Evolutionary conservation across 2,797 vertebrate species (phyloP).

Genomic region (Lithobates pipiens): DNA sequence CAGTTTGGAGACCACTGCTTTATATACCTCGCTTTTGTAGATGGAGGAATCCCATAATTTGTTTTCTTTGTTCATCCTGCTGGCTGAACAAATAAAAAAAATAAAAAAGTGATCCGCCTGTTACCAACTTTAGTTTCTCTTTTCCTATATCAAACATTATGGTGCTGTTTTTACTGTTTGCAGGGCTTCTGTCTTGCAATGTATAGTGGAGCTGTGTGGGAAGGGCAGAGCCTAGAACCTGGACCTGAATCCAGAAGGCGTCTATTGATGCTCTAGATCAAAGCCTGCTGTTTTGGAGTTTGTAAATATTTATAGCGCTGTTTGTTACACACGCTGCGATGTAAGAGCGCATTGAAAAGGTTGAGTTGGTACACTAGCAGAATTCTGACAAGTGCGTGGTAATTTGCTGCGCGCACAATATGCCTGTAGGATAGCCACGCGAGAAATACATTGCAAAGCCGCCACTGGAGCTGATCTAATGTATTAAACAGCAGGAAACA

Average conservation of each 20-base stretch:
- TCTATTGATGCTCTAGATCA: constrained; percentile 36
- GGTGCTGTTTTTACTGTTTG: not conserved
- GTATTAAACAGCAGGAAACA: constrained; percentile 36
- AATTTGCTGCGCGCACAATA: constrained; percentile 27
- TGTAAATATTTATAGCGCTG: constrained; percentile 50
- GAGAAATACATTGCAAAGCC: constrained; percentile 12
- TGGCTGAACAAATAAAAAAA: too few relatives aligned
- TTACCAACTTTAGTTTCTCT: too few relatives aligned
- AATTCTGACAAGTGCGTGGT: constrained; percentile 15
- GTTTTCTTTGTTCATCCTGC: too few relatives aligned
- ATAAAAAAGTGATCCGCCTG: too few relatives aligned
- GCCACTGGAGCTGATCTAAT: constrained; percentile 41
- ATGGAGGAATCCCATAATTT: too few relatives aligned
- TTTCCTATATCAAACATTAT: not conserved
- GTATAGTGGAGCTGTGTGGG: not conserved
- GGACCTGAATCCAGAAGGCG: not conserved
- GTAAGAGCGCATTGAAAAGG: constrained; percentile 35
- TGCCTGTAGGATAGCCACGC: constrained; percentile 42
- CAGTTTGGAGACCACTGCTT: too few relatives aligned
- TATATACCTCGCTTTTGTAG: too few relatives aligned
- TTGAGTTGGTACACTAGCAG: constrained; percentile 20
- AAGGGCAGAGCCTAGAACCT: not conserved
- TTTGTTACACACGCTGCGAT: constrained; percentile 29
- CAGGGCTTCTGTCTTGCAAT: not conserved
- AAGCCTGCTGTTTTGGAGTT: not conserved